Percentiles rank a stretch among this genome's conserved stretches.
Evolutionary conservation across 2,113 vertebrate species (phyloP).

Genomic region (Ammospiza nelsoni): DNA sequence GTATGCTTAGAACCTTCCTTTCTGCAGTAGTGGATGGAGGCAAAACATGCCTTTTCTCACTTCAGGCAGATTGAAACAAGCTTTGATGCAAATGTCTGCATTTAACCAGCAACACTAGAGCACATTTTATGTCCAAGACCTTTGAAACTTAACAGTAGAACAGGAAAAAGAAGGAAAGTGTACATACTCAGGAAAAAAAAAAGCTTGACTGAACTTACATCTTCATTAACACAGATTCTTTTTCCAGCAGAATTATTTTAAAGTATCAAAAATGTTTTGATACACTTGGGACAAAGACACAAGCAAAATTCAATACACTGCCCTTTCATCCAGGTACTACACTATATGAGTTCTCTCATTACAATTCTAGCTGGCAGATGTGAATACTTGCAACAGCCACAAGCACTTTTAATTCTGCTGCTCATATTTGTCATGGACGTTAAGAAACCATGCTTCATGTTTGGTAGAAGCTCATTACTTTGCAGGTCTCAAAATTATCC

Average conservation of each 20-base stretch:
- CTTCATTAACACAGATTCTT: neutral
- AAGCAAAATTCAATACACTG: neutral
- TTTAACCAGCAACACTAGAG: neutral
- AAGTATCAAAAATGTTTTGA: neutral
- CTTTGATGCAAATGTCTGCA: neutral
- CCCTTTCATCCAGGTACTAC: neutral
- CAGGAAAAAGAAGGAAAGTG: neutral
- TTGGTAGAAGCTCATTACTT: neutral
- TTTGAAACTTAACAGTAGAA: neutral
- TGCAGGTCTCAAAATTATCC: neutral
- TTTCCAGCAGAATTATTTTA: neutral
- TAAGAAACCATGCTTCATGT: neutral
- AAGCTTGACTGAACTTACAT: neutral
- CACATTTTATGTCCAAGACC: neutral
- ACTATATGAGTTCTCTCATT: neutral
- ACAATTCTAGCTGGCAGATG: neutral
- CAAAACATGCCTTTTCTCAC: neutral
- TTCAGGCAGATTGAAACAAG: neutral
- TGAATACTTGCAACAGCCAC: neutral
- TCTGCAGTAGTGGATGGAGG: neutral
- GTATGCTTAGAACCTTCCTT: neutral
- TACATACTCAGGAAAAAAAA: rapidly evolving
- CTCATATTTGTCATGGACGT: neutral
- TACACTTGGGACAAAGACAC: neutral
- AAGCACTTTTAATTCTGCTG: neutral